Percentiles rank a stretch among this genome's conserved stretches.
Conservation (phyloP, 1,140 invertebrate genomes). For the Mactra quadrangularis region DNA sequence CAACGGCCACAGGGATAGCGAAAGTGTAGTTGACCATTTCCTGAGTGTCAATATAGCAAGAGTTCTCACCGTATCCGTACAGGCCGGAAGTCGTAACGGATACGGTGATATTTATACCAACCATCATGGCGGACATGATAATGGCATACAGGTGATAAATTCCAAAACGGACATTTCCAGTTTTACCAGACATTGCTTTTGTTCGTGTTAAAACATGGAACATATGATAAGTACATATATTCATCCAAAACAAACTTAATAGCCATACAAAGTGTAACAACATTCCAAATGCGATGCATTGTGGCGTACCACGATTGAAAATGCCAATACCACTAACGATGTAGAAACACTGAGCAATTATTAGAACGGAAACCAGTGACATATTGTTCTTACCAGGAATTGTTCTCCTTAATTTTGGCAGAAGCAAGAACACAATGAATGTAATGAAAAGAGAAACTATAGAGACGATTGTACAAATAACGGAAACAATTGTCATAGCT, state of each 20-base stretch:
- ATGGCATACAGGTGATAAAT: not conserved
- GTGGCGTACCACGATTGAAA: not conserved
- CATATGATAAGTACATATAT: conserved; percentile 32
- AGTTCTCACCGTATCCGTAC: not conserved
- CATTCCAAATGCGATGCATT: not conserved
- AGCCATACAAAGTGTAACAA: conserved; percentile 15
- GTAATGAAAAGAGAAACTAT: conserved; percentile 8
- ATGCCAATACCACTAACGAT: not conserved
- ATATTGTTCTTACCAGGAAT: conserved; percentile 33
- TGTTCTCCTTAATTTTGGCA: not conserved
- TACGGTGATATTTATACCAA: not conserved
- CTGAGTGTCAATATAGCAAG: conserved; percentile 13
- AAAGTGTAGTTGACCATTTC: conserved; percentile 1
- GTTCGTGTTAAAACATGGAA: not conserved
- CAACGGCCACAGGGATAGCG: conserved; percentile 4
- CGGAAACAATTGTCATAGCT: not conserved
- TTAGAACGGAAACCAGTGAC: not conserved
- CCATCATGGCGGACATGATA: not conserved
- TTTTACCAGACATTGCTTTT: not conserved
- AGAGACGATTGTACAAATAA: not conserved
- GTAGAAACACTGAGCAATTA: conserved; percentile 1
- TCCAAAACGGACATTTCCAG: not conserved
- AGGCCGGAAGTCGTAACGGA: not conserved
- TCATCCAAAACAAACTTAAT: conserved; percentile 29
- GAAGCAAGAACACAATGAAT: not conserved